Evolutionary conservation across 1,140 invertebrate genomes (phyloP).

Genomic region (Bombus balteatus): DNA sequence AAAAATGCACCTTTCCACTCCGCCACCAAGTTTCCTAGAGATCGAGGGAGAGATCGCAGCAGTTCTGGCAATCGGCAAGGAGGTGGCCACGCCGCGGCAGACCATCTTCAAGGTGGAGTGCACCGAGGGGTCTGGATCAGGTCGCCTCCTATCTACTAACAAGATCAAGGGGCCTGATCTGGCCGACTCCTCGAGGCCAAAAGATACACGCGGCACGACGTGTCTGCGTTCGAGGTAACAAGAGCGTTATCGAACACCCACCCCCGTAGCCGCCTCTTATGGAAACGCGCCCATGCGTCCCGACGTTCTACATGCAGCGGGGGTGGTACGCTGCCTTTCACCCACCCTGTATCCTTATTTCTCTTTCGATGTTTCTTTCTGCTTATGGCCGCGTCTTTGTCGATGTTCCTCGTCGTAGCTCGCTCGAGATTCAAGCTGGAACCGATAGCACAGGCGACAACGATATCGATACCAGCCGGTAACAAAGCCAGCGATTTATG

Average conservation of each 20-base stretch:
- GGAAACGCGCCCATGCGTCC: slow-evolving; percentile 71
- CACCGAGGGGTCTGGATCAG: slow-evolving; percentile 52
- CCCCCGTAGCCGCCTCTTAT: slow-evolving; percentile 59
- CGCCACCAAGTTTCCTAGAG: neutral
- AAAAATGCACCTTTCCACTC: neutral
- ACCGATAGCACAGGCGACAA: slow-evolving; percentile 60
- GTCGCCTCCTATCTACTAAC: slow-evolving; percentile 63
- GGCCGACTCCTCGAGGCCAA: slow-evolving; percentile 51
- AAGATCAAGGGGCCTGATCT: slow-evolving; percentile 64
- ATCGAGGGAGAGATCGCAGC: neutral
- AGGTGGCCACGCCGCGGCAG: slow-evolving; percentile 28
- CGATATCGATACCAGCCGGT: slow-evolving; percentile 66
- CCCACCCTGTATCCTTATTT: slow-evolving; percentile 40
- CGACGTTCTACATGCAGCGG: slow-evolving; percentile 68
- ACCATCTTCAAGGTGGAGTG: slow-evolving; percentile 39
- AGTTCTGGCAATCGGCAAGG: slow-evolving; percentile 15
- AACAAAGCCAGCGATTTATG: slow-evolving; percentile 69
- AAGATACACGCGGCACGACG: slow-evolving; percentile 65
- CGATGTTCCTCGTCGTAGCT: slow-evolving; percentile 36
- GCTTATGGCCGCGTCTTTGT: slow-evolving; percentile 8
- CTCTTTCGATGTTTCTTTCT: neutral
- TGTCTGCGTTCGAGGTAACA: slow-evolving; percentile 66
- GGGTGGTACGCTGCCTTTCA: slow-evolving; percentile 54
- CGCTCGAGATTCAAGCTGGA: slow-evolving; percentile 54
- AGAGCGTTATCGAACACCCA: slow-evolving; percentile 73